A percentile compares a stretch with the other conserved stretches of the same genome.
These are phyloP conservation scores for Melozone crissalis DNA, from an alignment of 2,113 vertebrate genomes.

Conservation along the genomic window DNA sequence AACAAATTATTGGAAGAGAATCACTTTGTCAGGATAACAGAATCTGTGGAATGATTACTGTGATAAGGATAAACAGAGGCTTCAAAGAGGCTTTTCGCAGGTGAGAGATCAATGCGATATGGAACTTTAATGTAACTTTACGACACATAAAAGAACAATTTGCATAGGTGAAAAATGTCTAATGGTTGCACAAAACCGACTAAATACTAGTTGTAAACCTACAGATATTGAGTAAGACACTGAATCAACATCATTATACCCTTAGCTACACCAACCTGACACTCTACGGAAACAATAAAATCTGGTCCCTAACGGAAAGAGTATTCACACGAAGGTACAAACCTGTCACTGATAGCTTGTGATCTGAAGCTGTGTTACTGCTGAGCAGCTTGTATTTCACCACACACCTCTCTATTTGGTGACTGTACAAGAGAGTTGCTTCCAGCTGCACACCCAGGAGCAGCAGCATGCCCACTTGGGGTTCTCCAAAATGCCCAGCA, in stretches of 20 bases:
- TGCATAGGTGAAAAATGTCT: neutral
- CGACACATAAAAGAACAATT: neutral
- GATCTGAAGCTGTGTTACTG: neutral
- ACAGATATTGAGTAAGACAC: fast-evolving
- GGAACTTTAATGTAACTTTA: neutral
- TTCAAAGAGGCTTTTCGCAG: fast-evolving
- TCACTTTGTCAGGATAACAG: neutral
- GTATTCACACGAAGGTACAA: neutral
- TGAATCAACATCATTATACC: neutral
- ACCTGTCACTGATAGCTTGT: neutral
- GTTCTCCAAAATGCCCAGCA: neutral
- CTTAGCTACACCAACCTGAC: neutral
- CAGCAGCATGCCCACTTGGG: neutral
- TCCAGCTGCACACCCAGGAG: neutral
- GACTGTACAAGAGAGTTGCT: neutral
- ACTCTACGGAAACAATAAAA: neutral
- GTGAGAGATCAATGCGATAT: fast-evolving
- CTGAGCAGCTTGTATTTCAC: neutral
- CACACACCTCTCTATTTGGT: neutral
- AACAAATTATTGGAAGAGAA: neutral
- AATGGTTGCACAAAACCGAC: neutral
- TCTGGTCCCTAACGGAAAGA: neutral
- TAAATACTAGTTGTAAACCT: neutral
- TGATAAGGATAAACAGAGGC: neutral
- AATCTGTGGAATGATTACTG: neutral